Percentiles rank a stretch among this genome's conserved stretches.
These are phyloP conservation scores for Sarcoramphus papa DNA, from an alignment of 2,797 vertebrate species.

Conservation along the genomic window DNA sequence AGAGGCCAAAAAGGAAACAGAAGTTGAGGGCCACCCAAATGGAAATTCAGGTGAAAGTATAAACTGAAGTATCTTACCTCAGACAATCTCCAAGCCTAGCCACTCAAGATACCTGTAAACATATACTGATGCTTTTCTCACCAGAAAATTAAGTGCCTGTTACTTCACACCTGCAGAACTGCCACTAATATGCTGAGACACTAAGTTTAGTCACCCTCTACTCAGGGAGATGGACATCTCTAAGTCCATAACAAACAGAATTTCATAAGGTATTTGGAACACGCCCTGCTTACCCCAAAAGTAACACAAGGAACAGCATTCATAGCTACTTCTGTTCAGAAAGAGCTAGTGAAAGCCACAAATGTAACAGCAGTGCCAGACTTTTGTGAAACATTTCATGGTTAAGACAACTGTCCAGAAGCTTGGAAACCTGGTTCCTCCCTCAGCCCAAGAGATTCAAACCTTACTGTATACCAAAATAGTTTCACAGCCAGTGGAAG, in stretches of 20 bases:
- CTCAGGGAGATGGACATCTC: background rate
- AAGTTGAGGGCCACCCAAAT: background rate
- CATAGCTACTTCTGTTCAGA: background rate
- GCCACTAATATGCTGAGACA: background rate
- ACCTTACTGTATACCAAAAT: background rate
- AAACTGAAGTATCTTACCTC: background rate
- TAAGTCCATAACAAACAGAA: background rate
- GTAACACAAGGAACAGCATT: background rate
- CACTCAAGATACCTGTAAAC: background rate
- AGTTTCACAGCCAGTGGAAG: background rate
- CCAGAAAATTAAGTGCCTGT: background rate
- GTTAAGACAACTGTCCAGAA: background rate
- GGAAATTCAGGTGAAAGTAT: background rate
- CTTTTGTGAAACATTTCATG: background rate
- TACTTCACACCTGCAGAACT: background rate
- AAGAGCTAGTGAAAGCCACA: background rate
- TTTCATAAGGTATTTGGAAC: background rate
- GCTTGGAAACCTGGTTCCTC: background rate
- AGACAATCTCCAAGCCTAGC: background rate
- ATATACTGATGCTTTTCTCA: background rate
- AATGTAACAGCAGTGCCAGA: background rate
- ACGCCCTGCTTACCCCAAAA: background rate
- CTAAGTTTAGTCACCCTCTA: background rate
- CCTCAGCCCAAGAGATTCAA: background rate
- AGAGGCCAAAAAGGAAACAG: background rate